Base-by-base conservation (phyloP, 2,113 vertebrate genomes). In the Toxotes chatareus region DNA sequence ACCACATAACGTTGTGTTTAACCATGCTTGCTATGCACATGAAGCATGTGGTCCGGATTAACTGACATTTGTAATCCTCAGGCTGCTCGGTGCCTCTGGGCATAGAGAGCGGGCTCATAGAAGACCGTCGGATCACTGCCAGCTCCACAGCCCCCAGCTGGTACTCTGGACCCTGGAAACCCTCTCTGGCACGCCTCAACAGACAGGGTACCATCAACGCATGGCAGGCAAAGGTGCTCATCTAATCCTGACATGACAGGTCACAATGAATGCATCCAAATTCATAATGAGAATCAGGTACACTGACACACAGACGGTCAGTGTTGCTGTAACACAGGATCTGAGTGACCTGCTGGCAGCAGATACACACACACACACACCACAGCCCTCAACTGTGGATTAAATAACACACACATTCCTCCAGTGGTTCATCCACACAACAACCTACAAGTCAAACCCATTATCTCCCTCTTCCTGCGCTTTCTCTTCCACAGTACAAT, bases 71-170 rank as follows among this genome's bases (percentile, higher is more conserved):
- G 27, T 27, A 27, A 27, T 27, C 23, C 1, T n/a, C 72, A 98
- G 97, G 96, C 19, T 98, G 97, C 79, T 97, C 96, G 32, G 92
- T 96, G 76, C 96, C 97, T 17, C 84, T 97, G 79, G 97, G 97
- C 86, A 96, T 98, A 94, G 95, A 97, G 92, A 96, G 61, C 2
- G 76, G 92, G 34, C 42, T 73, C 64, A 97, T 98, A 62, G 63
- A 80, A 61, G 93, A 96, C 42, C 21, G 21, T 6, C 94, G 78
- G 57, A 96, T 98, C 86, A 95, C 92, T 59, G 97, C 97, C 72
- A 97, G 97, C 5, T 96, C 97, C 64, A 38, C 57, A 44, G 94
- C 91, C 76, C 68, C 82, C 76, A 94, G 81, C 80, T 97, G 96
- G 96, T 95, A 91, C 70, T 82, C 55, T 1, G 91, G 92, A 57